phyloP scores from a whole-genome alignment of 2,888 invertebrate genomes.

The Drosophila pseudotakahashii region DNA sequence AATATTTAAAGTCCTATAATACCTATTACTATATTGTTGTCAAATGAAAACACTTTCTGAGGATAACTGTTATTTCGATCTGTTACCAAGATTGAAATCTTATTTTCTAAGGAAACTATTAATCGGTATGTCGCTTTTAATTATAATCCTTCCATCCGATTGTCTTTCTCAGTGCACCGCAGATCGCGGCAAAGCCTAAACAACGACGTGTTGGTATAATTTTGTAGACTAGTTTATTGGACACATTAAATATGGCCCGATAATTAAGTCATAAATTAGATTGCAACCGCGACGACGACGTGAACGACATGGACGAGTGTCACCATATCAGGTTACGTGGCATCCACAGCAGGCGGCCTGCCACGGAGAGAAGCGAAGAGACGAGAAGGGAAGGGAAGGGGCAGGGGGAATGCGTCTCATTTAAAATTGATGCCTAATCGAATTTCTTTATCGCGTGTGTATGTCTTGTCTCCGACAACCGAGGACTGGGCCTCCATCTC shows the following conservation, averaged over 20 bases:
- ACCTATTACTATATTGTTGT: no score
- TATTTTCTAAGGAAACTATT: no score
- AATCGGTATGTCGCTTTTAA: background rate
- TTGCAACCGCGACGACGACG: slow-evolving; percentile 66
- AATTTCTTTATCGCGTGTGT: slow-evolving; percentile 82
- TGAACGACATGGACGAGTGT: slow-evolving; percentile 69
- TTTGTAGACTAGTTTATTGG: slow-evolving; percentile 86
- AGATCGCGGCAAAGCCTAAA: slow-evolving; percentile 56
- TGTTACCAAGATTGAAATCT: background rate
- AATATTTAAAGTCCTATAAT: no score
- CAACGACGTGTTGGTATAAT: slow-evolving; percentile 80
- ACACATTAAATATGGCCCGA: slow-evolving; percentile 84
- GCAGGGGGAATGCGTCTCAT: slow-evolving; percentile 71
- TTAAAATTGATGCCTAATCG: slow-evolving; percentile 82
- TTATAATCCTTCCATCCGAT: background rate
- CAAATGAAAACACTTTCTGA: background rate
- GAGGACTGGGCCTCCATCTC: slow-evolving; percentile 10
- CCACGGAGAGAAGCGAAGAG: slow-evolving; percentile 9
- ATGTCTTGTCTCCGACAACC: slow-evolving; percentile 61
- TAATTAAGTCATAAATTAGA: slow-evolving; percentile 85
- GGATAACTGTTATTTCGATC: no score
- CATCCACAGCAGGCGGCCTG: slow-evolving; percentile 71
- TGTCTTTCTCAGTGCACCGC: slow-evolving; percentile 12
- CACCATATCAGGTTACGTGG: slow-evolving; percentile 77
- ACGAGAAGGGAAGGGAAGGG: background rate